A percentile compares a stretch with the other conserved stretches of the same genome.
These are phyloP conservation scores for Tor tambroides DNA, from an alignment of 2,113 vertebrate genomes.

Conservation along the genomic window DNA sequence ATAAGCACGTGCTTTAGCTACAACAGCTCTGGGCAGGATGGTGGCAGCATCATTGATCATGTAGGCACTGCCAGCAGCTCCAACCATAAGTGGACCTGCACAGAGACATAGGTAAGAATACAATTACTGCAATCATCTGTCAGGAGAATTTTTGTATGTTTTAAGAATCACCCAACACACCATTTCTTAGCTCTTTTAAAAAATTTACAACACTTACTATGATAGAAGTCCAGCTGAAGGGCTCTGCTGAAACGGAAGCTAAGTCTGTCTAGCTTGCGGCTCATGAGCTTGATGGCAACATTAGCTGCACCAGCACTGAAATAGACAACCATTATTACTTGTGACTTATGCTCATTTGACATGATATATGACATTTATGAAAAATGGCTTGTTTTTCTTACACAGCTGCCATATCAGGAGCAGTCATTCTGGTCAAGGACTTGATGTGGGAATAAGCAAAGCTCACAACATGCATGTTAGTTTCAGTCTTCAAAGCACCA, in stretches of 20 bases:
- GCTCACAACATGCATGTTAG: constrained; percentile 80
- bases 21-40: constrained; percentile 57
- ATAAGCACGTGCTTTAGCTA: constrained; percentile 76
- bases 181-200: neutral
- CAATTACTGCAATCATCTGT: neutral
- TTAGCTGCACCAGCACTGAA: constrained; percentile 82
- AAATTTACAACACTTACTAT: neutral
- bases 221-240: constrained; percentile 66
- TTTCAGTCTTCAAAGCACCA: constrained; percentile 74
- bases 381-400: constrained; percentile 66
- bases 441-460: constrained; percentile 85
- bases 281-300: constrained; percentile 80
- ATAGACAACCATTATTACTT: constrained; percentile 2
- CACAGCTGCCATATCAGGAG: constrained; percentile 71
- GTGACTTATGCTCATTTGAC: neutral
- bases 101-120: constrained; percentile 26
- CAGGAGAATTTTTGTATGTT: neutral
- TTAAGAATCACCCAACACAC: neutral
- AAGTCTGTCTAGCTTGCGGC: constrained; percentile 72
- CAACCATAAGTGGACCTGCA: constrained; percentile 78
- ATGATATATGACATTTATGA: neutral
- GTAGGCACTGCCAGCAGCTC: constrained; percentile 76
- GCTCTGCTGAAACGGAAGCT: constrained; percentile 80
- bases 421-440: constrained; percentile 75
- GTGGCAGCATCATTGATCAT: constrained; percentile 81